Evolutionary conservation across 2,888 invertebrate genomes (phyloP).

Genomic region (Pristionchus exspectatus): DNA sequence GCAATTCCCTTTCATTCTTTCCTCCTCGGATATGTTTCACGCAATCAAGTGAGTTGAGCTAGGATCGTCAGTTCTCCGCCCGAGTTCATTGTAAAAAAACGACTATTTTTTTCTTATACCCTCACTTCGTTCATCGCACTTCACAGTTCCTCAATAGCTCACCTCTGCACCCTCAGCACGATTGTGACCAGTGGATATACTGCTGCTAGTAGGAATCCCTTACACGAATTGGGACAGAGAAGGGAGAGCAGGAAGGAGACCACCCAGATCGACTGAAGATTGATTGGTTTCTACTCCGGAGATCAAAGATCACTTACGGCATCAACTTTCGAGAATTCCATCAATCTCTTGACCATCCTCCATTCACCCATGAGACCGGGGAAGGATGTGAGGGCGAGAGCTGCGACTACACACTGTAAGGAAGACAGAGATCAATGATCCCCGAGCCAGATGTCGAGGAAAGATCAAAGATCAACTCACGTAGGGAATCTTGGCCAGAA

Average conservation of each 20-base stretch:
- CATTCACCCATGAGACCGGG: constrained; percentile 49
- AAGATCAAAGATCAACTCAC: constrained; percentile 21
- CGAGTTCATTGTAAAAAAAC: too few relatives aligned
- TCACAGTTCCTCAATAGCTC: not conserved
- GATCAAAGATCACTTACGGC: constrained; percentile 45
- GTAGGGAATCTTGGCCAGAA: constrained; percentile 46
- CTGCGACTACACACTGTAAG: constrained; percentile 48
- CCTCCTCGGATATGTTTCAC: too few relatives aligned
- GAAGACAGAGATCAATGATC: constrained; percentile 12
- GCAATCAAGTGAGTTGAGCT: too few relatives aligned
- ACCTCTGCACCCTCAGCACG: constrained; percentile 50
- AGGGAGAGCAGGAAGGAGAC: constrained; percentile 30
- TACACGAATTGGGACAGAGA: constrained; percentile 31
- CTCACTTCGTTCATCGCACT: too few relatives aligned
- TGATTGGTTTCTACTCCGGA: not conserved
- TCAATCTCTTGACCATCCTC: not conserved
- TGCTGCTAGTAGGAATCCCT: constrained; percentile 37
- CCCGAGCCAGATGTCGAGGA: not conserved
- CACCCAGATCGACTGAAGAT: constrained; percentile 48
- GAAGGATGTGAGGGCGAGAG: constrained; percentile 51
- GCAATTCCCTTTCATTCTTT: not conserved
- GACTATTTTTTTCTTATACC: too few relatives aligned
- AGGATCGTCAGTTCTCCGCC: too few relatives aligned
- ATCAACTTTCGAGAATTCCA: constrained; percentile 12
- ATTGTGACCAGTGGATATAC: constrained; percentile 30